Base-by-base conservation (phyloP, 2,797 vertebrate species). In the Clarias platycephalus region DNA sequence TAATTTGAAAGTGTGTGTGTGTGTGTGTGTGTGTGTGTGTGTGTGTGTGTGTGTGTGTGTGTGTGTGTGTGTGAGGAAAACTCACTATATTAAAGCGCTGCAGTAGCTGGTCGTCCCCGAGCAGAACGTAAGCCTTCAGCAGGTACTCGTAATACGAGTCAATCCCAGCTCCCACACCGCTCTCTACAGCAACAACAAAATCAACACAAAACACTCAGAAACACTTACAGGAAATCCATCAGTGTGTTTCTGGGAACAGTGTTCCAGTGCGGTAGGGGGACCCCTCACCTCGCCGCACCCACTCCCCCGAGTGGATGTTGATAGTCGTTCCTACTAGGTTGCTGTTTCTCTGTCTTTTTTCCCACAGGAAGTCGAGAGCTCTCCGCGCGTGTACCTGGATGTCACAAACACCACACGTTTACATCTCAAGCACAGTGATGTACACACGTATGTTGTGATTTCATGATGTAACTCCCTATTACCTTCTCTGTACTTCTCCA, bases 111-210 rank as follows among this genome's bases (percentile, higher is more conserved):
- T 99, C 97, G 90, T 99, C 98, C 91, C 98, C 98, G 91, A 99
- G 92, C 88, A 99, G 96, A 89, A 99, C 93, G 88, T 99, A 99
- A 86, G 98, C 98, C 94, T 99, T 99, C 86, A 99, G 94, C 77
- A 99, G 95, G 93, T 99, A 99, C 91, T 99, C 98, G 91, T 99
- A 99, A 92, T 99, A 99, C 0, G 98, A 99, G 94, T 99, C 98
- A 88, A 99, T 99, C 86, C 98, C 98, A 0, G 98, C 98, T 92
- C 98, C 98, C n/a, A 99, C 98, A 80, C 98, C 98, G 20, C 98
- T 99, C 90, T 99, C 98, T 99, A 91, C 28, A 63, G 86, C 67
- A 80, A 81, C 81, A 67, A 44, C 74, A 31, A 85, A 34, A 90
- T 1, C 66, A 80, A 79, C 81, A 67, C 2, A 12, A 49, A 49